A percentile compares a stretch with the other conserved stretches of the same genome.
phyloP scores from a whole-genome alignment of 2,797 vertebrate species.

The Synaphobranchus kaupii region DNA sequence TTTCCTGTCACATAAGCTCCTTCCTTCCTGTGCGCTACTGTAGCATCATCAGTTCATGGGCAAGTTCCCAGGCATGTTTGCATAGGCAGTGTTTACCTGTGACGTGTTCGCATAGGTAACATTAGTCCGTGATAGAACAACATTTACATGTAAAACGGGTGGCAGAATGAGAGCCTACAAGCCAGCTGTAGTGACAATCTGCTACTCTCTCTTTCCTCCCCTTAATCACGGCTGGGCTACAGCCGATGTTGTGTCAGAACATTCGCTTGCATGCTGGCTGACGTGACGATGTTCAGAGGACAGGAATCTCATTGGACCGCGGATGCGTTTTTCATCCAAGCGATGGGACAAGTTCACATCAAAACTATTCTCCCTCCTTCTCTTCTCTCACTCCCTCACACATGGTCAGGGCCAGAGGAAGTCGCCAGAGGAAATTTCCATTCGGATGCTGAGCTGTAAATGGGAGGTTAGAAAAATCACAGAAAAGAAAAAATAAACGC shows the following conservation, averaged over 20 bases:
- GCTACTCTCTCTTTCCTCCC: neutral
- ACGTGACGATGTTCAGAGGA: neutral
- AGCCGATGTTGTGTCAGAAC: neutral
- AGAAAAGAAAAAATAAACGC: constrained; percentile 51
- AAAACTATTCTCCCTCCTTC: constrained; percentile 1
- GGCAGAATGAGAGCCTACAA: neutral
- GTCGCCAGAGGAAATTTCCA: constrained; percentile 45
- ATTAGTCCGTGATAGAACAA: neutral
- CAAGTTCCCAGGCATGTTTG: neutral
- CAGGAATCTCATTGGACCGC: neutral
- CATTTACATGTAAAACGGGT: constrained; percentile 20
- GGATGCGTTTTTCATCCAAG: neutral
- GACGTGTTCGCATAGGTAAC: neutral
- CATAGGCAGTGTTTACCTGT: neutral
- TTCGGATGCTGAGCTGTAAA: constrained; percentile 36
- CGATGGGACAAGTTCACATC: neutral
- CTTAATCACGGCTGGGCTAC: neutral
- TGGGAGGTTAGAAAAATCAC: constrained; percentile 29
- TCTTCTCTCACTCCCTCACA: neutral
- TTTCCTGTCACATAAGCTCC: neutral
- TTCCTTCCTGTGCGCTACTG: neutral
- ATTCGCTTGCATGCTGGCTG: neutral
- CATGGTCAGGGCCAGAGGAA: constrained; percentile 22
- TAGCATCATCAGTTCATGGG: neutral
- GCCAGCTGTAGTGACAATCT: neutral